A percentile compares a stretch with the other conserved stretches of the same genome.
Evolutionary conservation across 2,113 vertebrate genomes (phyloP).

Genomic region (Oxygymnocypris stewartii): DNA sequence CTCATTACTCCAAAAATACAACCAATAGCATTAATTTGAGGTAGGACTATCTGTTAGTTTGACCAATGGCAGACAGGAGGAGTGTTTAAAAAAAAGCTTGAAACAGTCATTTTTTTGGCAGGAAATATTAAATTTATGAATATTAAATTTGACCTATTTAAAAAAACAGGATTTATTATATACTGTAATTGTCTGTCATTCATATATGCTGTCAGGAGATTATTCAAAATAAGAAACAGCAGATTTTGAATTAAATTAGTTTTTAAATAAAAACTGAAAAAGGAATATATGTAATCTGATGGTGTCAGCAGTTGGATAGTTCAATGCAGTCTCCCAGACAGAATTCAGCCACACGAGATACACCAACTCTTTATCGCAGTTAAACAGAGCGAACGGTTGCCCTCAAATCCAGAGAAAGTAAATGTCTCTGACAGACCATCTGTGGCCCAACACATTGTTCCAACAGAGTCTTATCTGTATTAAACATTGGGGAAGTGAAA

Average conservation of each 20-base stretch:
- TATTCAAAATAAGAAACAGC: background rate
- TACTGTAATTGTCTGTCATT: background rate
- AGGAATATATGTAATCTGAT: background rate
- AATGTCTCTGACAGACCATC: slow-evolving; percentile 15
- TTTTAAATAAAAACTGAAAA: background rate
- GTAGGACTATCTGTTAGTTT: background rate
- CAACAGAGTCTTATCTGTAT: slow-evolving; percentile 1
- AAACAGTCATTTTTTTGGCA: background rate
- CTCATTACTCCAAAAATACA: background rate
- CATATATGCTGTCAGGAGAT: background rate
- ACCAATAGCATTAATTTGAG: background rate
- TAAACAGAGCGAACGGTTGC: background rate
- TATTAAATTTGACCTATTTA: too few relatives aligned
- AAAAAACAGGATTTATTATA: background rate
- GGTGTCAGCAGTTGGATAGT: background rate
- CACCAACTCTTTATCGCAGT: slow-evolving; percentile 6
- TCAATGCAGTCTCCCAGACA: background rate
- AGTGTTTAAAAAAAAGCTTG: background rate
- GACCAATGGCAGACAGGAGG: background rate
- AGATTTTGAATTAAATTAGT: background rate
- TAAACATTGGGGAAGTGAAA: background rate
- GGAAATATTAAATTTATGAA: too few relatives aligned
- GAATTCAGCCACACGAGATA: background rate
- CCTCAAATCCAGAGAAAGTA: background rate
- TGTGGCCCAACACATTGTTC: background rate